Evolutionary conservation across 2,797 vertebrate species (phyloP), one percentile per base, ranked within the genome.

Genomic region (Masticophis lateralis): DNA sequence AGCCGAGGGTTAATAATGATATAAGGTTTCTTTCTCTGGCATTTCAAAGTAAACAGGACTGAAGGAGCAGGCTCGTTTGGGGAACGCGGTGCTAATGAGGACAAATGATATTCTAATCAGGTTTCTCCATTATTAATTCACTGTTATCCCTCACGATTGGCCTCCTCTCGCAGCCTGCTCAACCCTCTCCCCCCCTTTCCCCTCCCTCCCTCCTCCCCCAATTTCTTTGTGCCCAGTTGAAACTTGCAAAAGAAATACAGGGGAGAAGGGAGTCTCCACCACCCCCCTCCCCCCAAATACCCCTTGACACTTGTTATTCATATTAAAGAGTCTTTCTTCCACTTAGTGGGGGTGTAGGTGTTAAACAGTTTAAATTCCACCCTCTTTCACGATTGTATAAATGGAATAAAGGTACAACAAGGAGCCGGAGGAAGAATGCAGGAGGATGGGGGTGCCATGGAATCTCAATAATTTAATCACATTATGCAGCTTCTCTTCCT

Each of bases 21-120:
- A 96, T 97, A 96, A 96, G 95, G 96, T 97, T 96, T 96, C 95
- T 97, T 97, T 96, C 97, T 97, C 96, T 96, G 96, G 94, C 95
- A 87, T 97, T 96, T 97, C 96, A 96, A 96, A 96, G 96, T 97
- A 97, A 97, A 97, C 94, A 91, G 92, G 92, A 96, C 93, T 96
- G 96, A 96, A 97, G 96, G 96, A 97, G 96, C 94, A 0, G 96
- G 95, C 95, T 97, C 97, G 96, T 97, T 96, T 97, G 96, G 97
- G 96, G 96, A 97, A 97, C 95, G 95, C 96, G 94, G 95, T 96
- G 90, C 97, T 97, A 97, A 97, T 97, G 97, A 97, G 97, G 97
- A 97, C 97, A 97, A 97, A 97, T 97, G 97, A 97, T 97, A 97
- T 97, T 97, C 97, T 96, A 97, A 97, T 97, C 96, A 97, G 97